Base-by-base conservation (phyloP, 2,113 vertebrate species). In the Malurus melanocephalus region DNA sequence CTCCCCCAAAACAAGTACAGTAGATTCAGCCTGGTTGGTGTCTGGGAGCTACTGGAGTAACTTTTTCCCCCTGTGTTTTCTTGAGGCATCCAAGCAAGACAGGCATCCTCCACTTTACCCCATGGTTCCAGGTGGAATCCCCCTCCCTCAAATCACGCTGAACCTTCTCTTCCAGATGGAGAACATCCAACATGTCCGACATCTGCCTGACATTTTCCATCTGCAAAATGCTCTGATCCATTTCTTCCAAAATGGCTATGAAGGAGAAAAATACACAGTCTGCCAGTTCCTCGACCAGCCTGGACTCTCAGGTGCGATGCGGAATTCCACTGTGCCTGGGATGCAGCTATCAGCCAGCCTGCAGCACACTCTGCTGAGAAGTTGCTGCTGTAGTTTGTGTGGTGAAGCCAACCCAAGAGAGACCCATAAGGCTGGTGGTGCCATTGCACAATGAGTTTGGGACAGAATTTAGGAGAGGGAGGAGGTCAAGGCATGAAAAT, bases 281-380 rank as follows among this genome's bases (percentile, higher is more conserved):
- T 21, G 0, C 4, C 61, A 75, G 10, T 84, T 84, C 52, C 71
- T 75, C 61, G 30, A 51, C 2, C 81, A 75, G 35, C 30, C 52
- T 10, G 61, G 42, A 21, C 52, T 66, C 42, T 75, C 81, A 59
- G 52, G 81, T 84, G 45, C 1, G 13, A 16, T 14, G 16, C 2
- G 45, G 45, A 21, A 14, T 57, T 35, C 35, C 7, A 10, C 18
- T 20, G 10, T 7, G 20, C 35, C 42, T 9, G 30, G 43, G 16
- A 51, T 1, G 10, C 1, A 11, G 52, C 30, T 1, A 3, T 30
- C 42, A 30, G 43, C 12, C 6, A 19, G 11, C 9, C 30, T 43
- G 48, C 12, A 20, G 43, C 33, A 42, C 42, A 6, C 38, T 81
- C 40, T 0, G 9, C 67, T n/a, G 38, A 20, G n/a, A 30, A 61